Conservation (phyloP, 2,888 invertebrate genomes). For the Hartigia nigra region DNA sequence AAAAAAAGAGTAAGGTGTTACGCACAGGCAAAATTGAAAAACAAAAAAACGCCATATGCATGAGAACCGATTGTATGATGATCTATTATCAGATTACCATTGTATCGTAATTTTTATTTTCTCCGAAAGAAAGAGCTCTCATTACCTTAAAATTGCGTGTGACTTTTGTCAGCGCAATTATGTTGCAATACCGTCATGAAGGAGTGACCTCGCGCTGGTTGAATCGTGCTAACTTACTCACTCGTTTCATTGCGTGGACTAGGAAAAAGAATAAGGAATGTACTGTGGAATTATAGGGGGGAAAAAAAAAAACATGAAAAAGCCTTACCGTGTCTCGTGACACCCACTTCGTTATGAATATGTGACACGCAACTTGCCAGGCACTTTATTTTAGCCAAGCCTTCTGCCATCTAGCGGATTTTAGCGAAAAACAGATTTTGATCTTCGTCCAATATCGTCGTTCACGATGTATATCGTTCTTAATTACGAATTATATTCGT, state of each 20-base stretch:
- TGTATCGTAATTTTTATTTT: background rate
- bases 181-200: background rate
- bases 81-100: background rate
- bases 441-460: background rate
- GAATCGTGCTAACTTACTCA: background rate
- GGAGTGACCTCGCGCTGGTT: background rate
- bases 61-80: no score
- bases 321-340: background rate
- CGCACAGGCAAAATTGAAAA: background rate
- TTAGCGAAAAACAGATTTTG: background rate
- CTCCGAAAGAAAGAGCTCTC: background rate
- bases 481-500: background rate
- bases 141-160: background rate
- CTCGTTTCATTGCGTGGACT: background rate
- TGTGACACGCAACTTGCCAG: background rate
- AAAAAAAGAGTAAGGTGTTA: background rate
- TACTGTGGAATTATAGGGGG: background rate
- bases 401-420: background rate
- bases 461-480: background rate
- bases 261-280: background rate
- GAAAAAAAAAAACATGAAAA: background rate
- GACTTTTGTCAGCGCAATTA: background rate
- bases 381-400: background rate
- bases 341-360: background rate
- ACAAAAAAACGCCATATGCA: background rate